These are phyloP conservation scores for Drosophila subobscura DNA, from an alignment of 1,140 invertebrate genomes.

Conservation along the genomic window DNA sequence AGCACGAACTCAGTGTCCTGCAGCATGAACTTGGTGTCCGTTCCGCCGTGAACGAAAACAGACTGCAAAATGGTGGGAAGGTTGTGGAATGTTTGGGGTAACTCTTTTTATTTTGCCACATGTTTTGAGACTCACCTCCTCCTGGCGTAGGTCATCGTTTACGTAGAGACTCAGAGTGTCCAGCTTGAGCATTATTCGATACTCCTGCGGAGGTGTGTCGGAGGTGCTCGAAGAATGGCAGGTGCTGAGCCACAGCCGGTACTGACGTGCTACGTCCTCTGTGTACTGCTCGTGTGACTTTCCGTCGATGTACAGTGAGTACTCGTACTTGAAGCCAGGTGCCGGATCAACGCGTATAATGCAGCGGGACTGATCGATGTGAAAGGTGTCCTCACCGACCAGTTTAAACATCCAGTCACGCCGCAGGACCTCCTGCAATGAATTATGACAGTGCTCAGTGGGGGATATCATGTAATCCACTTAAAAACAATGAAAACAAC, in stretches of 20 bases:
- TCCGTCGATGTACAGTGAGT: slow-evolving; percentile 90
- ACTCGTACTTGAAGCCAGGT: slow-evolving; percentile 91
- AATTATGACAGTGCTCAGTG: background rate
- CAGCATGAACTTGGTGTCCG: slow-evolving; percentile 89
- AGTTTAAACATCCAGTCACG: slow-evolving; percentile 95
- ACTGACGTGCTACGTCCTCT: slow-evolving; percentile 89
- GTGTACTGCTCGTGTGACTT: slow-evolving; percentile 90
- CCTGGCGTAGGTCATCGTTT: slow-evolving; percentile 76
- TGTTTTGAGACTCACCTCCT: slow-evolving; percentile 45
- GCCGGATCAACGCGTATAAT: slow-evolving; percentile 88
- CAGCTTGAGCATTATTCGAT: slow-evolving; percentile 87
- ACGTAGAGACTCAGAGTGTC: slow-evolving; percentile 79
- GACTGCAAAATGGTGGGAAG: slow-evolving; percentile 85
- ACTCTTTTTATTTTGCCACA: background rate
- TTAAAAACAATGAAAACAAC: slow-evolving; percentile 7
- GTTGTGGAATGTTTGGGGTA: background rate
- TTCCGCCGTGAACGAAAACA: slow-evolving; percentile 91
- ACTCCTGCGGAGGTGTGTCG: slow-evolving; percentile 60
- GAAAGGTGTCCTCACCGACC: slow-evolving; percentile 88
- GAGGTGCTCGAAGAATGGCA: background rate
- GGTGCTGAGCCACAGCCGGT: slow-evolving; percentile 84
- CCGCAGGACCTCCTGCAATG: slow-evolving; percentile 88
- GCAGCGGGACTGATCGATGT: slow-evolving; percentile 84
- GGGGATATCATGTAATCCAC: slow-evolving; percentile 24
- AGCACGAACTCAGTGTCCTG: slow-evolving; percentile 75